Evolutionary conservation across 2,888 invertebrate species (phyloP).

Genomic region (Ophion ellenae): DNA sequence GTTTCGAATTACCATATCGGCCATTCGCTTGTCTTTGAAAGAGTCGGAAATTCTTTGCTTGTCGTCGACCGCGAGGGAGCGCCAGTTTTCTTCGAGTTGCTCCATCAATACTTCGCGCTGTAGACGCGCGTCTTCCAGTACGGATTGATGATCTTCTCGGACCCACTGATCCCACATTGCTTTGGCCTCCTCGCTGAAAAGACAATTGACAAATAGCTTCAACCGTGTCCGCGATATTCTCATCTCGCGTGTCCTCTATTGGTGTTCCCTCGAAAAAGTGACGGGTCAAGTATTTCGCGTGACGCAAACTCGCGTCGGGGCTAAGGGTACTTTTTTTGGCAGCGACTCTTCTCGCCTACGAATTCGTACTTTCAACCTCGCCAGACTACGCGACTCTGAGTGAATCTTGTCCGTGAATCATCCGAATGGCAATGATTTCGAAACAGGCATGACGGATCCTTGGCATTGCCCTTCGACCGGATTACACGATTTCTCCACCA

Average conservation of each 20-base stretch:
- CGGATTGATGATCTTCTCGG: slow-evolving; percentile 74
- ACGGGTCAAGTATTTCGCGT: neutral
- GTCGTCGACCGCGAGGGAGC: slow-evolving; percentile 75
- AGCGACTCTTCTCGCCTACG: slow-evolving; percentile 35
- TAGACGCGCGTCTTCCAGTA: slow-evolving; percentile 69
- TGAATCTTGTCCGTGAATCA: slow-evolving; percentile 62
- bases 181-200: slow-evolving; percentile 79
- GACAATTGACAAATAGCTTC: neutral
- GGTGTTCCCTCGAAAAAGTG: slow-evolving; percentile 19
- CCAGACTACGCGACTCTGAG: slow-evolving; percentile 27
- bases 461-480: slow-evolving; percentile 70
- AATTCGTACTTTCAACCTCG: slow-evolving; percentile 23
- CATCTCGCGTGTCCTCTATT: neutral
- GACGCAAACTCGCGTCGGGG: neutral
- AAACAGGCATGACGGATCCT: slow-evolving; percentile 74
- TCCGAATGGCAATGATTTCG: slow-evolving; percentile 45
- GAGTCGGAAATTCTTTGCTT: slow-evolving; percentile 75
- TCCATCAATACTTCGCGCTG: slow-evolving; percentile 74
- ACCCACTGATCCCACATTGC: slow-evolving; percentile 79
- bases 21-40: slow-evolving; percentile 68
- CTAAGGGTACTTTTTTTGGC: slow-evolving; percentile 41
- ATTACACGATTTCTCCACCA: neutral
- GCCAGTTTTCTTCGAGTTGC: slow-evolving; percentile 79
- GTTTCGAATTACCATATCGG: slow-evolving; percentile 16
- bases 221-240: neutral